Evolutionary conservation across 2,113 vertebrate species (phyloP).

Genomic region (Stigmatopora nigra): DNA sequence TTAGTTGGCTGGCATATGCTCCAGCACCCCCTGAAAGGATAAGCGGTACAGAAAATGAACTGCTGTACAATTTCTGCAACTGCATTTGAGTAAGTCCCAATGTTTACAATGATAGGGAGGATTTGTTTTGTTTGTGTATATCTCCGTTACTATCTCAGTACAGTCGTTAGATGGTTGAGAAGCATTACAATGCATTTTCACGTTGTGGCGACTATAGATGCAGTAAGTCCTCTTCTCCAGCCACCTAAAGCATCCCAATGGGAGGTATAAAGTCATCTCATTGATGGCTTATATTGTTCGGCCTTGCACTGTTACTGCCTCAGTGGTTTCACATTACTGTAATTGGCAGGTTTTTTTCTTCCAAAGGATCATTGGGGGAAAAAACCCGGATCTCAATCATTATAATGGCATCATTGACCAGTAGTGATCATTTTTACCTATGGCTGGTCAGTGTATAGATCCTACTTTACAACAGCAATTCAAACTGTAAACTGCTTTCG

Average conservation of each 20-base stretch:
- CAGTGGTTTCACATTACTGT: background rate
- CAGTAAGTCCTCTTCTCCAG: background rate
- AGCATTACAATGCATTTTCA: background rate
- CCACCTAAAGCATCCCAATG: background rate
- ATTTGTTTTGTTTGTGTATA: background rate
- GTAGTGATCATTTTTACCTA: background rate
- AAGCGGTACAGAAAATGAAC: no score
- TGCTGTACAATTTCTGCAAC: background rate
- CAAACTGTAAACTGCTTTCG: no score
- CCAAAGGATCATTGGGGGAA: background rate
- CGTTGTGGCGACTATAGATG: background rate
- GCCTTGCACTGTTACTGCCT: background rate
- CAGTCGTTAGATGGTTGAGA: background rate
- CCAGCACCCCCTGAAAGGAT: no score
- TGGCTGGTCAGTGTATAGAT: no score
- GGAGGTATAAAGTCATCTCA: background rate
- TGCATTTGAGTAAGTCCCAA: background rate
- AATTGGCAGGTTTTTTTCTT: background rate
- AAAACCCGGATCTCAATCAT: background rate
- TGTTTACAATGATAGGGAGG: background rate
- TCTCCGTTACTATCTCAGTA: background rate
- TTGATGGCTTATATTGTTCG: background rate
- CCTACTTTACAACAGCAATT: no score
- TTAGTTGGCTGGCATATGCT: no score
- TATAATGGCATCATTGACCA: background rate